A percentile compares a stretch with the other conserved stretches of the same genome.
Evolutionary conservation across 2,888 invertebrate species (phyloP).

Genomic region (Lamellibrachia columna): DNA sequence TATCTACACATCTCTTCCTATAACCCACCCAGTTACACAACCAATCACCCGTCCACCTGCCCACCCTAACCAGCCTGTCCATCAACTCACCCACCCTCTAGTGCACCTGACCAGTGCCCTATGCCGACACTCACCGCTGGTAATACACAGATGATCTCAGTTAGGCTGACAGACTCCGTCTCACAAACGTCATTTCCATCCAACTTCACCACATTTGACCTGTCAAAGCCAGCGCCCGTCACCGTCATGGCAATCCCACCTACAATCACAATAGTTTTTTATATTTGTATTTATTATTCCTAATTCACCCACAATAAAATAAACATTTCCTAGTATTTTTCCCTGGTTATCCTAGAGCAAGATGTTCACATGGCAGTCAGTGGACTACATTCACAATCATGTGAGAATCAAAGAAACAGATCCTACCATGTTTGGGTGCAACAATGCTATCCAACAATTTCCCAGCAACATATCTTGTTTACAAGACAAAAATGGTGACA

Average conservation of each 20-base stretch:
- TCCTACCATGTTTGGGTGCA: not conserved
- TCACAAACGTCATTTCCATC: not conserved
- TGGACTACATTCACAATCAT: not conserved
- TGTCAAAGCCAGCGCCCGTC: constrained; percentile 9
- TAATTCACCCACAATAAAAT: not conserved
- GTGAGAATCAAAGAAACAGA: not conserved
- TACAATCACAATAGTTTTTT: not conserved
- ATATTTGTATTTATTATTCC: not conserved
- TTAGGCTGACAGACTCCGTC: not conserved
- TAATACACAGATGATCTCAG: not conserved
- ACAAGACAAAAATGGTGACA: not conserved
- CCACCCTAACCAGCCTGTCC: not conserved
- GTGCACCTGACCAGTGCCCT: not conserved
- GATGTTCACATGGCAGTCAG: not conserved
- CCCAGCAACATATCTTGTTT: not conserved
- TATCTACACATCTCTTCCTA: not conserved
- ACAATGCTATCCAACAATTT: not conserved
- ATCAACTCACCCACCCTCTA: not conserved
- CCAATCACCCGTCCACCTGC: not conserved
- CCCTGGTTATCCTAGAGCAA: no score
- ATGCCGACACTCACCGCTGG: not conserved
- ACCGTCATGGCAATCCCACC: not conserved
- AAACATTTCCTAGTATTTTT: no score
- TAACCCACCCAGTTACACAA: not conserved
- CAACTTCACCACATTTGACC: not conserved